These are phyloP conservation scores for Hapalemur alaotrensis DNA, from an alignment of 2,797 vertebrate species.

Conservation along the genomic window DNA sequence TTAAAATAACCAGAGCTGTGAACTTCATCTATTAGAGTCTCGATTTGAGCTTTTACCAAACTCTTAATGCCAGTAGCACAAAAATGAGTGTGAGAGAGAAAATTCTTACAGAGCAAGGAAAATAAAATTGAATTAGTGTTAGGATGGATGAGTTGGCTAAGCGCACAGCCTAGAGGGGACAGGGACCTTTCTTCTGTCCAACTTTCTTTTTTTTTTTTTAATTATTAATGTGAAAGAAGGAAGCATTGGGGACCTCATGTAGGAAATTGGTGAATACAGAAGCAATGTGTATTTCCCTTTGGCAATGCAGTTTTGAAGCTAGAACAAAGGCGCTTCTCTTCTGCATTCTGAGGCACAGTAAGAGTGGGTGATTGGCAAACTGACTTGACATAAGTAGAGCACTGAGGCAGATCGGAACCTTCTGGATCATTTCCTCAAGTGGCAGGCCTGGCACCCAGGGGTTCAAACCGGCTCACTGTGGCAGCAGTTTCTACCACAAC, in stretches of 20 bases:
- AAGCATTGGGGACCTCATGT: conserved; percentile 26
- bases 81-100: conserved; percentile 51
- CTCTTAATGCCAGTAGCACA: conserved; percentile 58
- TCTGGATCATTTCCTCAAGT: conserved; percentile 44
- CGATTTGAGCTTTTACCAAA: conserved; percentile 69
- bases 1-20: not conserved
- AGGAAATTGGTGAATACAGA: conserved; percentile 30
- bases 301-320: conserved; percentile 13
- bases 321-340: conserved; percentile 31
- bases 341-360: conserved; percentile 29
- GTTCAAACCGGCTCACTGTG: not conserved
- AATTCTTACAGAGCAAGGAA: conserved; percentile 52
- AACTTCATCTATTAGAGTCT: not conserved
- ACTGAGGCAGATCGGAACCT: conserved; percentile 57
- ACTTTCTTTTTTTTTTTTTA: conserved; percentile 45
- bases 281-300: not conserved
- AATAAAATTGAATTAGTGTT: conserved; percentile 50
- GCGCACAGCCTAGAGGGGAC: conserved; percentile 59
- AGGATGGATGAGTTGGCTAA: conserved; percentile 44
- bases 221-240: not conserved
- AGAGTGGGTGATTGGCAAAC: conserved; percentile 49
- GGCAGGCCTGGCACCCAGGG: not conserved
- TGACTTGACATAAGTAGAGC: conserved; percentile 69
- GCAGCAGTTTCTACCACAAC: not conserved
- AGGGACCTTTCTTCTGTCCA: conserved; percentile 51